Percentiles rank a stretch among this genome's conserved stretches.
phyloP scores from a whole-genome alignment of 2,113 vertebrate species.

The Plectropomus leopardus region DNA sequence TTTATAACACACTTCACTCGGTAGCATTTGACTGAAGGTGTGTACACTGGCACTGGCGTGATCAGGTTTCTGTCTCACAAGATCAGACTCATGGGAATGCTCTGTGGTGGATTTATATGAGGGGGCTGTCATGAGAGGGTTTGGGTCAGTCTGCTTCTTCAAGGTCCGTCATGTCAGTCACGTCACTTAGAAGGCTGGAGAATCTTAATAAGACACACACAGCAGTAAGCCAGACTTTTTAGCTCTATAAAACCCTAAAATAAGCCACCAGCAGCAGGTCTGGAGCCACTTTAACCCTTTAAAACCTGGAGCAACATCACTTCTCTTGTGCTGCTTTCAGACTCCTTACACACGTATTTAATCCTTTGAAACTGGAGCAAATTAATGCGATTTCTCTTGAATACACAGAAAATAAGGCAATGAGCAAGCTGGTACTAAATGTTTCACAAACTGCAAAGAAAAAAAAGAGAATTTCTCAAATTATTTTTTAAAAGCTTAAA shows the following conservation, averaged over 20 bases:
- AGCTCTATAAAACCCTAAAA: not conserved
- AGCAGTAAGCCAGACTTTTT: not conserved
- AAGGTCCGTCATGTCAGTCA: not conserved
- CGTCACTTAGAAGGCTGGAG: not conserved
- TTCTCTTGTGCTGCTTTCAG: too few relatives aligned
- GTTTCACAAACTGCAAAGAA: too few relatives aligned
- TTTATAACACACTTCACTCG: conserved; percentile 4
- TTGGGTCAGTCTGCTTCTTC: not conserved
- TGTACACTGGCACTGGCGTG: not conserved
- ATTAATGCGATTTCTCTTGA: too few relatives aligned
- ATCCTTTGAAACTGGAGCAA: too few relatives aligned
- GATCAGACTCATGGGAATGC: not conserved
- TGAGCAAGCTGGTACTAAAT: too few relatives aligned
- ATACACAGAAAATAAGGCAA: too few relatives aligned
- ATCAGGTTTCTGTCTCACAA: conserved; percentile 4
- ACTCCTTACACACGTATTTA: too few relatives aligned
- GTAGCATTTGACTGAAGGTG: not conserved
- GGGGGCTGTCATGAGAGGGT: not conserved
- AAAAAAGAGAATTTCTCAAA: too few relatives aligned
- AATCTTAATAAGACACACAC: not conserved
- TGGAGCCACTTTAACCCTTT: conserved; percentile 9
- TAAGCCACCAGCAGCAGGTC: not conserved
- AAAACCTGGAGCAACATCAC: too few relatives aligned
- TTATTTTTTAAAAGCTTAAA: too few relatives aligned
- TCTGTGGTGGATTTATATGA: not conserved